Conservation (phyloP, 2,888 invertebrate genomes). For the Falcaria lacertinaria region DNA sequence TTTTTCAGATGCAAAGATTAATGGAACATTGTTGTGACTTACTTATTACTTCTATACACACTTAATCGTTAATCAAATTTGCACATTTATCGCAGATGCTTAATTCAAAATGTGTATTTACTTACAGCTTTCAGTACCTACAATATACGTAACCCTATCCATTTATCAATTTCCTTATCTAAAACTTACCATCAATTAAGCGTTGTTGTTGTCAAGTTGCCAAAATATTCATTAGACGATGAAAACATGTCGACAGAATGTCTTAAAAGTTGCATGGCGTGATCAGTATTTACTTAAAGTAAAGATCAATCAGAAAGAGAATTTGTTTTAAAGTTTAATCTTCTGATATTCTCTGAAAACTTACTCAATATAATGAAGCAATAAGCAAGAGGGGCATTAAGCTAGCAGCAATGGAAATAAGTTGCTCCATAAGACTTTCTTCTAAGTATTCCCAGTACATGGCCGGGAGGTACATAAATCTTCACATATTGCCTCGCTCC, state of each 20-base stretch:
- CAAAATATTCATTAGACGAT: neutral
- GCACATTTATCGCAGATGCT: too few relatives aligned
- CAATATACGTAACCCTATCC: neutral
- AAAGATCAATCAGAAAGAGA: too few relatives aligned
- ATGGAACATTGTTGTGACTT: neutral
- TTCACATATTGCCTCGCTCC: constrained; percentile 69
- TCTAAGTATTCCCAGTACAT: constrained; percentile 56
- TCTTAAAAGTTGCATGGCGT: too few relatives aligned
- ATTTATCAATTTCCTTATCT: too few relatives aligned
- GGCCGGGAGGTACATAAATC: constrained; percentile 68
- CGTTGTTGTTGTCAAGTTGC: too few relatives aligned
- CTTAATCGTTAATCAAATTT: neutral
- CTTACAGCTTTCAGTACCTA: too few relatives aligned
- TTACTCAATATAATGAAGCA: constrained; percentile 14
- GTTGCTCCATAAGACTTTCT: constrained; percentile 56
- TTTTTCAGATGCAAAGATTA: neutral
- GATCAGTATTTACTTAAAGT: too few relatives aligned
- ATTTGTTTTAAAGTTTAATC: too few relatives aligned
- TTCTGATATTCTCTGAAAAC: constrained; percentile 6
- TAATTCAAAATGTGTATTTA: too few relatives aligned
- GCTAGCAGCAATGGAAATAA: constrained; percentile 53
- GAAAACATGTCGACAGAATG: neutral
- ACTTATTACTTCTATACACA: neutral
- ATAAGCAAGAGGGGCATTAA: constrained; percentile 25
- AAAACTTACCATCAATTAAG: too few relatives aligned